Percentiles rank a stretch among this genome's conserved stretches.
phyloP scores from a whole-genome alignment of 1,140 invertebrate species.

The Marisa cornuarietis region DNA sequence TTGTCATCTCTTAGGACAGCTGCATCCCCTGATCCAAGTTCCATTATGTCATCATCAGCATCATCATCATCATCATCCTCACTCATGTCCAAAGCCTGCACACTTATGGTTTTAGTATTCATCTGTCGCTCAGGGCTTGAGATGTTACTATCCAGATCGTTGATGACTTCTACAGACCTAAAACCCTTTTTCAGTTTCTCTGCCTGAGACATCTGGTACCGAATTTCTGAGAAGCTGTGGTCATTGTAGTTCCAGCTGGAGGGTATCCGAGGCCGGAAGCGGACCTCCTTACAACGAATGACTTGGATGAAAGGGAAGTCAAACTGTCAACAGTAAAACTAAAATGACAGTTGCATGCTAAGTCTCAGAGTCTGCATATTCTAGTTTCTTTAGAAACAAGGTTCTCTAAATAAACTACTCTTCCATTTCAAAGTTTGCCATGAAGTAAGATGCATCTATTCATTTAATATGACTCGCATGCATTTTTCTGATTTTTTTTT shows the following conservation, averaged over 20 bases:
- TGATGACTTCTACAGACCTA: constrained; percentile 28
- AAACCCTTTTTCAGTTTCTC: not conserved
- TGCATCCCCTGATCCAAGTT: not conserved
- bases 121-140: not conserved
- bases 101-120: not conserved
- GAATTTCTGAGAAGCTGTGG: constrained; percentile 53
- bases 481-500: too few species aligned
- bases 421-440: not conserved
- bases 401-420: not conserved
- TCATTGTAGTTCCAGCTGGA: constrained; percentile 57
- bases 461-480: too few species aligned
- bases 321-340: constrained; percentile 47
- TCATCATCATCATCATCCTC: constrained; percentile 6
- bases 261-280: constrained; percentile 51
- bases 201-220: constrained; percentile 44
- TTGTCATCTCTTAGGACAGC: constrained; percentile 21
- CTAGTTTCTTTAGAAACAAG: not conserved
- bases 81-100: not conserved
- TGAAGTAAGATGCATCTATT: not conserved
- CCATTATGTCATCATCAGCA: not conserved
- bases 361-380: not conserved
- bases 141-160: constrained; percentile 20
- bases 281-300: constrained; percentile 54
- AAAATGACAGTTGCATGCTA: not conserved
- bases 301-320: constrained; percentile 60